Conservation (phyloP, 2,113 vertebrate genomes). For the Pteruthius melanotis region DNA sequence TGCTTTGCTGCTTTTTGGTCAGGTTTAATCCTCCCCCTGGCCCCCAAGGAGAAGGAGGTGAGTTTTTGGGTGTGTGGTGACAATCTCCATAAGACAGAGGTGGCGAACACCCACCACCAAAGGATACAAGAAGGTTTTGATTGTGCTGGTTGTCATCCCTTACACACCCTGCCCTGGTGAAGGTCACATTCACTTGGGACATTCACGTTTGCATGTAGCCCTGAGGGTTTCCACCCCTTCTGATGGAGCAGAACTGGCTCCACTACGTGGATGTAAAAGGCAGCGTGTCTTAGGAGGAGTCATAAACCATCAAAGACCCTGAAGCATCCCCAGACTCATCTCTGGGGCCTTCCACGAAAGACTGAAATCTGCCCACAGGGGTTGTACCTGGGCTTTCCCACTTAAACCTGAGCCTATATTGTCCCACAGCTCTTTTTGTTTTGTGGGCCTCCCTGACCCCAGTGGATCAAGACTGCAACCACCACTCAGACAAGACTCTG, state of each 20-base stretch:
- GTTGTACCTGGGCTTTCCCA: background rate
- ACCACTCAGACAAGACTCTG: background rate
- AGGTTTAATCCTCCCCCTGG: background rate
- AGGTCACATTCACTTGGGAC: background rate
- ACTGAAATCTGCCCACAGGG: background rate
- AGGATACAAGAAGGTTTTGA: background rate
- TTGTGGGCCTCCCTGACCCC: background rate
- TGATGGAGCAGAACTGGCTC: background rate
- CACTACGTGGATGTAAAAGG: background rate
- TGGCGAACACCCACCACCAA: background rate
- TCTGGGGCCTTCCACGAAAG: background rate
- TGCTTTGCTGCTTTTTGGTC: background rate
- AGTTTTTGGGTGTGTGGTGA: background rate
- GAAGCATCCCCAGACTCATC: accelerated
- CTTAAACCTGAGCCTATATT: background rate
- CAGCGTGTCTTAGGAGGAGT: background rate
- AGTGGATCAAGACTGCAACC: background rate
- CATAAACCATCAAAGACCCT: background rate
- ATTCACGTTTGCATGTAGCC: accelerated
- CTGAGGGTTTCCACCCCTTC: background rate
- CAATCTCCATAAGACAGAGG: background rate
- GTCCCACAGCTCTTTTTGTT: background rate
- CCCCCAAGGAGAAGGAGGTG: background rate
- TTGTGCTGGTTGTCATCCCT: accelerated
- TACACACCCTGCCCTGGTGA: background rate